phyloP scores from a whole-genome alignment of 1,140 invertebrate species.

The Drosophila nigromelanica region DNA sequence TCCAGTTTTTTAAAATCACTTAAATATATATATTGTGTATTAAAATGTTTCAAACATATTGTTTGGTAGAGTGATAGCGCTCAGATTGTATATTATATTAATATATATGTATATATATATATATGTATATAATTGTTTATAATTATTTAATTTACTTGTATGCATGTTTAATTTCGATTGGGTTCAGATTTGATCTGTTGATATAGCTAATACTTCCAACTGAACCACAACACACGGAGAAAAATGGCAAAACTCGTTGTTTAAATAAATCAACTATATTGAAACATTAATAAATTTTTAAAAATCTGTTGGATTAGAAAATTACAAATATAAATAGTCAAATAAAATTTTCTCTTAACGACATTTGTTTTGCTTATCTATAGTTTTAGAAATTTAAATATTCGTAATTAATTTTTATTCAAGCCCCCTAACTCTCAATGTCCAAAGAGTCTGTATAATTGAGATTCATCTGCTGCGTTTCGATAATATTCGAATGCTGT shows the following conservation, averaged over 20 bases:
- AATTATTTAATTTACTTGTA: neutral
- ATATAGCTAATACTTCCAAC: conserved; percentile 26
- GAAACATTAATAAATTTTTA: too few species aligned
- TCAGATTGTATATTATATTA: neutral
- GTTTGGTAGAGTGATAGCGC: too few species aligned
- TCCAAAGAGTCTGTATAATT: conserved; percentile 15
- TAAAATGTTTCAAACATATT: too few species aligned
- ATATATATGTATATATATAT: too few species aligned
- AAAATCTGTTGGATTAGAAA: too few species aligned
- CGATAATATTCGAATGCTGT: conserved; percentile 55
- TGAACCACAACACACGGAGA: neutral
- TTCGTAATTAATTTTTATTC: too few species aligned
- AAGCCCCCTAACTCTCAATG: conserved; percentile 16
- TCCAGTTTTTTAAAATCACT: too few species aligned
- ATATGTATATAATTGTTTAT: neutral
- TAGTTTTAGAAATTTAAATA: too few species aligned
- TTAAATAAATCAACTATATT: neutral
- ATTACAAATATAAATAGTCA: too few species aligned
- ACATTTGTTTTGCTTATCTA: too few species aligned
- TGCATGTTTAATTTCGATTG: neutral
- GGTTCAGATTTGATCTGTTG: conserved; percentile 15
- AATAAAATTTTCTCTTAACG: too few species aligned
- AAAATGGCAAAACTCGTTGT: neutral
- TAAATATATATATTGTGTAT: too few species aligned
- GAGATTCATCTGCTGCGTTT: conserved; percentile 49